Evolutionary conservation across 1,140 invertebrate species (phyloP).

Genomic region (Saccostrea echinata): DNA sequence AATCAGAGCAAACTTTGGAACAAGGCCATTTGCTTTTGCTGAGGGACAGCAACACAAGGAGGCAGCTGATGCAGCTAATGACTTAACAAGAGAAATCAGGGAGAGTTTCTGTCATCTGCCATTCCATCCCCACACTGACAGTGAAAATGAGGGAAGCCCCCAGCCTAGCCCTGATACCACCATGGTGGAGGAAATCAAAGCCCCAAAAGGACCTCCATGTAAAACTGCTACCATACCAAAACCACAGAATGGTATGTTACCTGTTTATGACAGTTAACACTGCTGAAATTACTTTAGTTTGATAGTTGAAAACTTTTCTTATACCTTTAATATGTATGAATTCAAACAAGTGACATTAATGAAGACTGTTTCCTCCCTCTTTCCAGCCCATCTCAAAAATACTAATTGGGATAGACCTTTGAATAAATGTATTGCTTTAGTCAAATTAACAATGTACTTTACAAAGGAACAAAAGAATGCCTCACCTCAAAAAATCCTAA

Average conservation of each 20-base stretch:
- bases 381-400: no score
- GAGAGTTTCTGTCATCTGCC: slow-evolving; percentile 77
- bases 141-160: slow-evolving; percentile 72
- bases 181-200: slow-evolving; percentile 58
- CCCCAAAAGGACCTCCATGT: slow-evolving; percentile 70
- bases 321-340: no score
- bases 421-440: no score
- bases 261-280: no score
- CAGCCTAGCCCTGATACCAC: slow-evolving; percentile 41
- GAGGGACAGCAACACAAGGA: slow-evolving; percentile 78
- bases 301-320: no score
- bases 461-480: no score
- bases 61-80: slow-evolving; percentile 74
- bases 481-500: no score
- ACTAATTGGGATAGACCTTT: no score
- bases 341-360: no score
- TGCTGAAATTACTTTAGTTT: no score
- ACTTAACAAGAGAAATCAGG: slow-evolving; percentile 74
- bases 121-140: slow-evolving; percentile 75
- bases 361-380: no score
- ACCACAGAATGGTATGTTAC: slow-evolving; percentile 71
- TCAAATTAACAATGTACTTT: no score
- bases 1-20: slow-evolving; percentile 79
- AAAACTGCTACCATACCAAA: slow-evolving; percentile 70
- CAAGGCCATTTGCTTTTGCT: slow-evolving; percentile 77